phyloP scores from a whole-genome alignment of 2,113 vertebrate genomes.

The Asarcornis scutulata region DNA sequence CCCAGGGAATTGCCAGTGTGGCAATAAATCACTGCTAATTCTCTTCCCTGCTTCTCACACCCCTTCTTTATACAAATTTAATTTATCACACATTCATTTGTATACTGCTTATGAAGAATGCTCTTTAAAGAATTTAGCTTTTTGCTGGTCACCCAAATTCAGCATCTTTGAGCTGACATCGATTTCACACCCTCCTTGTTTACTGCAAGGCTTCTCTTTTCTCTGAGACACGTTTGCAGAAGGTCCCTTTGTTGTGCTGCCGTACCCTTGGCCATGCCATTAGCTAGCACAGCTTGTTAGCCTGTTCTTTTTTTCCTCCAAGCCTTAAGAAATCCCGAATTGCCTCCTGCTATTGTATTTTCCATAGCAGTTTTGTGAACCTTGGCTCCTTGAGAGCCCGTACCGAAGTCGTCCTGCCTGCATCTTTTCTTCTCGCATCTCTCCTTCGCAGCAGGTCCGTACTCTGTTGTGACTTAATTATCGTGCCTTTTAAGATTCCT shows the following conservation, averaged over 20 bases:
- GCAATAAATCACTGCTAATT: constrained; percentile 65
- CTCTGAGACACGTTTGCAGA: neutral
- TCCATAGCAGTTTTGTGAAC: neutral
- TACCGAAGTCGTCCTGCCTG: neutral
- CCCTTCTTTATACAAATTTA: constrained; percentile 45
- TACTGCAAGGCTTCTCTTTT: neutral
- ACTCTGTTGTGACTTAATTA: constrained; percentile 41
- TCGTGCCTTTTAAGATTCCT: constrained; percentile 7
- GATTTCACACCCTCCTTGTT: neutral
- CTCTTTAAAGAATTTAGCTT: neutral
- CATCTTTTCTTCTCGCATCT: constrained; percentile 4
- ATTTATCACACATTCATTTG: constrained; percentile 49
- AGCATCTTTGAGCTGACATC: neutral
- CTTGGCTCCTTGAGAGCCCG: neutral
- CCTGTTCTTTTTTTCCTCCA: neutral
- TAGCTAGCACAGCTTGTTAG: neutral
- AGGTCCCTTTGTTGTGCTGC: neutral
- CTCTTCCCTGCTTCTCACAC: constrained; percentile 45
- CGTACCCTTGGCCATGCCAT: neutral
- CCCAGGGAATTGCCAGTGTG: neutral
- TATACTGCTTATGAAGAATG: neutral
- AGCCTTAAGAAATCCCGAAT: neutral
- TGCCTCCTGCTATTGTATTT: neutral
- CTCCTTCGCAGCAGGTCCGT: neutral
- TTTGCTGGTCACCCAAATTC: neutral